phyloP scores from a whole-genome alignment of 2,797 vertebrate genomes.

The Lagodon rhomboides region DNA sequence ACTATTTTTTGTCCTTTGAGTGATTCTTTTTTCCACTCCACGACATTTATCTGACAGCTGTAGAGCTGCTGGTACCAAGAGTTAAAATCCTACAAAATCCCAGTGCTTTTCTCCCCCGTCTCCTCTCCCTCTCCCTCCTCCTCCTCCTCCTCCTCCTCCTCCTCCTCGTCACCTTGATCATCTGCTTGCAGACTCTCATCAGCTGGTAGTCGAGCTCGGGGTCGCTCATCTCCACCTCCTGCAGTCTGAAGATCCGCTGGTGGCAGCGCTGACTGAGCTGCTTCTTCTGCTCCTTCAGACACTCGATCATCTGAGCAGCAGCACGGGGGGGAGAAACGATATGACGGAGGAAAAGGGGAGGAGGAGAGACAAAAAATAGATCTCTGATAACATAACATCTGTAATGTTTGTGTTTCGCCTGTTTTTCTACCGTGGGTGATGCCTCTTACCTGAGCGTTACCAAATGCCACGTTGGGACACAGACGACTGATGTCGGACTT shows the following conservation, averaged over 20 bases:
- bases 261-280: constrained; percentile 90
- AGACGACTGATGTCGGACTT: constrained; percentile 92
- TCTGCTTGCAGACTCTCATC: constrained; percentile 98
- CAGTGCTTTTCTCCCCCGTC: too few species aligned
- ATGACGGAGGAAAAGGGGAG: not conserved
- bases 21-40: too few species aligned
- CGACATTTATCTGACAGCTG: too few species aligned
- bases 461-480: constrained; percentile 93
- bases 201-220: constrained; percentile 96
- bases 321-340: not conserved
- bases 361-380: too few species aligned
- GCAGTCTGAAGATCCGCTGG: constrained; percentile 94
- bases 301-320: constrained; percentile 92
- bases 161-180: constrained; percentile 91
- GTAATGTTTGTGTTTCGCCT: too few species aligned
- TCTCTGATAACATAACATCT: too few species aligned
- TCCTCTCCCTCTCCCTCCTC: too few species aligned
- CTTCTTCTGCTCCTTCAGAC: constrained; percentile 96
- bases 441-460: constrained; percentile 93
- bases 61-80: too few species aligned
- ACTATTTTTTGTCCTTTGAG: too few species aligned
- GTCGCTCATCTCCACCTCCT: constrained; percentile 97
- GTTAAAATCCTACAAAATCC: too few species aligned
- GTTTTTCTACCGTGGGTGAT: not conserved
- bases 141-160: not conserved